These are phyloP conservation scores for Caprella mutica DNA, from an alignment of 2,888 invertebrate species.

Conservation along the genomic window DNA sequence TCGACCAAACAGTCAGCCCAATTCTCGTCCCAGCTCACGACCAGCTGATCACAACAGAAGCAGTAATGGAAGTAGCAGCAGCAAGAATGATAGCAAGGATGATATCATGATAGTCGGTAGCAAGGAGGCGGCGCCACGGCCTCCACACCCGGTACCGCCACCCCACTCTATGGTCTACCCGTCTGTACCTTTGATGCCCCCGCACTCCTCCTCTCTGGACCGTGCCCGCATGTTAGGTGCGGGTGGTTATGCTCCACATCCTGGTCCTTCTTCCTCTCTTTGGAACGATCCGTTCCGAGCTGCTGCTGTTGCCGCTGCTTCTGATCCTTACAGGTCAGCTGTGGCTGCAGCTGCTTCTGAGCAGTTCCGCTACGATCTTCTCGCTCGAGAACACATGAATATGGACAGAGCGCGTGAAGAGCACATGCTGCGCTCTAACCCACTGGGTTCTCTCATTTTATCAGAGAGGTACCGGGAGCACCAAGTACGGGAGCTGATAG, in stretches of 20 bases:
- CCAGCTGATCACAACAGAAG: neutral
- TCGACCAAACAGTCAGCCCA: neutral
- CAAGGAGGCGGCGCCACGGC: slow-evolving; percentile 27
- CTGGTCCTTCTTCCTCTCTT: slow-evolving; percentile 1
- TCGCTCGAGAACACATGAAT: slow-evolving; percentile 11
- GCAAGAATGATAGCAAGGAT: slow-evolving; percentile 25
- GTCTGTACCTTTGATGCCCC: slow-evolving; percentile 2
- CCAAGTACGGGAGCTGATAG: slow-evolving; percentile 25
- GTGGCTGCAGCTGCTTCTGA: slow-evolving; percentile 7
- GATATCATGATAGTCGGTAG: slow-evolving; percentile 33
- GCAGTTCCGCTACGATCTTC: slow-evolving; percentile 15
- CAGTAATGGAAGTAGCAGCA: slow-evolving; percentile 1
- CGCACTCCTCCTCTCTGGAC: slow-evolving; percentile 19
- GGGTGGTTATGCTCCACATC: slow-evolving; percentile 1
- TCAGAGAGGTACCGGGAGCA: slow-evolving; percentile 31
- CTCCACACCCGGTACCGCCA: slow-evolving; percentile 12
- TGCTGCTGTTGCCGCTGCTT: slow-evolving; percentile 2
- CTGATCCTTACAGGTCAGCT: neutral
- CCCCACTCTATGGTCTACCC: slow-evolving; percentile 20
- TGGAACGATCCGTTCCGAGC: slow-evolving; percentile 29
- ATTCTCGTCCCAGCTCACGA: slow-evolving; percentile 4
- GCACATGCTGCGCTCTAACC: slow-evolving; percentile 24
- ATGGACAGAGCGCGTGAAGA: slow-evolving; percentile 21
- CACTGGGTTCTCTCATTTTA: slow-evolving; percentile 26
- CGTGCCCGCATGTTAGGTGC: slow-evolving; percentile 19